Percentiles rank a stretch among this genome's conserved stretches.
Evolutionary conservation across 2,797 vertebrate species (phyloP).

Genomic region (Leptodactylus fallax): DNA sequence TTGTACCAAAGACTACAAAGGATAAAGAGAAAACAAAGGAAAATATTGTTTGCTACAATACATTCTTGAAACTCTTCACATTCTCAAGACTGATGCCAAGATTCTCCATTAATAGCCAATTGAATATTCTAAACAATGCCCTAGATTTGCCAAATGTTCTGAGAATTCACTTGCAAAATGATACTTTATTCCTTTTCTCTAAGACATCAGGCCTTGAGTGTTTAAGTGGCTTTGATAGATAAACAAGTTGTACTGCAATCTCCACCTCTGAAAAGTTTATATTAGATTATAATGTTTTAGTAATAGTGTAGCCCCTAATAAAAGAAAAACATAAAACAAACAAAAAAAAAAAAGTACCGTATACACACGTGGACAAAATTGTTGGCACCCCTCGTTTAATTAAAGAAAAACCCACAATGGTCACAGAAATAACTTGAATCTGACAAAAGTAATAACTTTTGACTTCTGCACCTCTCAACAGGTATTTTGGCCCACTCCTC

Average conservation of each 20-base stretch:
- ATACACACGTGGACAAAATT: too few relatives aligned
- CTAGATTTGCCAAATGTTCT: constrained; percentile 19
- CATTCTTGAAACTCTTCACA: constrained; percentile 54
- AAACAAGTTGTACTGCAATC: not conserved
- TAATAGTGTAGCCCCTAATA: not conserved
- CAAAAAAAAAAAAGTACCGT: not conserved
- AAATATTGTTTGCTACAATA: constrained; percentile 41
- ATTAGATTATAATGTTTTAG: not conserved
- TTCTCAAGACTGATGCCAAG: constrained; percentile 44
- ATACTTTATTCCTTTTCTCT: not conserved
- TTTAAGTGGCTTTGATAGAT: not conserved
- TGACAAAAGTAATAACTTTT: too few relatives aligned
- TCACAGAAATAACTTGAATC: too few relatives aligned
- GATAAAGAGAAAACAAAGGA: constrained; percentile 32
- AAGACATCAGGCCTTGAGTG: not conserved
- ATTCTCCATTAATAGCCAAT: constrained; percentile 6
- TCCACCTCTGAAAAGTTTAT: not conserved
- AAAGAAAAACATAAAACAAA: not conserved
- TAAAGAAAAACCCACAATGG: too few relatives aligned
- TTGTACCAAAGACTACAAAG: not conserved
- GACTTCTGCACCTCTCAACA: too few relatives aligned
- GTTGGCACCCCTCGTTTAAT: too few relatives aligned
- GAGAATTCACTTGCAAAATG: constrained; percentile 18
- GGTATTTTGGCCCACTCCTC: too few relatives aligned
- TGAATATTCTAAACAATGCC: constrained; percentile 28